These are phyloP conservation scores for Colinus virginianus DNA, from an alignment of 2,113 vertebrate species.

Conservation along the genomic window DNA sequence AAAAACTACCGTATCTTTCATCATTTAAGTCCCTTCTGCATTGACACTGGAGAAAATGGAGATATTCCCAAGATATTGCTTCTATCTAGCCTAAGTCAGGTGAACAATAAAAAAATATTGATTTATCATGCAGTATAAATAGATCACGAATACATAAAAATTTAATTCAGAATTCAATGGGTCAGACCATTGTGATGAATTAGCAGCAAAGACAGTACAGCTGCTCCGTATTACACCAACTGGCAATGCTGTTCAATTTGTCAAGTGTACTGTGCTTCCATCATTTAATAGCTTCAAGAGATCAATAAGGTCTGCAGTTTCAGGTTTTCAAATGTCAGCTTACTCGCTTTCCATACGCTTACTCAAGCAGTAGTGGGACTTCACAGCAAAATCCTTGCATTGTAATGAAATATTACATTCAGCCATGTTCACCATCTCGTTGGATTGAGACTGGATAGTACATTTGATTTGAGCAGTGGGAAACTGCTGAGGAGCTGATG, in stretches of 20 bases:
- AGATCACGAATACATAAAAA: background rate
- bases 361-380: background rate
- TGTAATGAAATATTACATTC: background rate
- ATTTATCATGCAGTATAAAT: constrained; percentile 35
- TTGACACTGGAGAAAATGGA: background rate
- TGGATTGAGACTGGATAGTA: background rate
- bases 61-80: constrained; percentile 23
- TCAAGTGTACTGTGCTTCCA: background rate
- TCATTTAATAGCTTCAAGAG: constrained; percentile 11
- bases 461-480: background rate
- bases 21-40: background rate
- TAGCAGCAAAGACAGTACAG: background rate
- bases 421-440: background rate
- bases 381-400: background rate
- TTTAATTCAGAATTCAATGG: constrained; percentile 14
- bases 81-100: constrained; percentile 34
- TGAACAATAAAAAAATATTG: constrained; percentile 20
- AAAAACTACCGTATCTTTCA: constrained; percentile 8
- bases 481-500: background rate
- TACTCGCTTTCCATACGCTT: background rate
- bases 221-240: background rate
- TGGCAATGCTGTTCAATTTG: background rate
- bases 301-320: constrained; percentile 13
- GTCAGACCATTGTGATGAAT: constrained; percentile 9
- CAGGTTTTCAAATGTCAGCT: constrained; percentile 5